Evolutionary conservation across 1,140 invertebrate species (phyloP).

Genomic region (Akabosia matsudoensis): DNA sequence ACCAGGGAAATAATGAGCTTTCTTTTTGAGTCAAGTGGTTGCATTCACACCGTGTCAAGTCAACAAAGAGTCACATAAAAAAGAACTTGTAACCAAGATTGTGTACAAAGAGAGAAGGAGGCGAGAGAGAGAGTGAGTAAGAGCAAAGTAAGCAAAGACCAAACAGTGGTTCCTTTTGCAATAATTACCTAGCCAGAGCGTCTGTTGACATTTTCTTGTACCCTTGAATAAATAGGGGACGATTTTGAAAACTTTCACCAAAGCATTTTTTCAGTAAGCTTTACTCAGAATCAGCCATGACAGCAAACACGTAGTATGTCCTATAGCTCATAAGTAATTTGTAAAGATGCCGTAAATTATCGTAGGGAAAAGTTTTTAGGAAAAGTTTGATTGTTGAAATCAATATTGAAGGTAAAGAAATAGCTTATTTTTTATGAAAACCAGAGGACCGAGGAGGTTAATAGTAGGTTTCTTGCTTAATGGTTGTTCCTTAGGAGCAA

Average conservation of each 20-base stretch:
- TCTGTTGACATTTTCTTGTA: no score
- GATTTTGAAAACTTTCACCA: no score
- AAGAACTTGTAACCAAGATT: background rate
- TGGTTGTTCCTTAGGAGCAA: no score
- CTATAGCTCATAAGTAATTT: background rate
- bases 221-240: no score
- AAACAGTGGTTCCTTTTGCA: conserved; percentile 7
- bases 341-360: conserved; percentile 12
- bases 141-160: background rate
- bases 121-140: no score
- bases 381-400: conserved; percentile 21
- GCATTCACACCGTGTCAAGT: conserved; percentile 18
- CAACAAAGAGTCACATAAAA: conserved; percentile 9
- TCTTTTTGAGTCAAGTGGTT: conserved; percentile 22
- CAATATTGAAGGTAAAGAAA: background rate
- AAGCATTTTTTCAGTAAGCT: no score
- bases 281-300: no score
- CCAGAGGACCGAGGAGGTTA: no score
- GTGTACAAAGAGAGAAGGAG: background rate
- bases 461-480: no score
- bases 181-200: conserved; percentile 10
- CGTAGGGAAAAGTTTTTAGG: background rate
- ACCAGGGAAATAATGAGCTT: conserved; percentile 17
- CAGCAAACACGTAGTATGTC: no score
- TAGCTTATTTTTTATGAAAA: background rate